Conservation (phyloP, 2,888 invertebrate species). For the Tromatobia lineatoria region DNA sequence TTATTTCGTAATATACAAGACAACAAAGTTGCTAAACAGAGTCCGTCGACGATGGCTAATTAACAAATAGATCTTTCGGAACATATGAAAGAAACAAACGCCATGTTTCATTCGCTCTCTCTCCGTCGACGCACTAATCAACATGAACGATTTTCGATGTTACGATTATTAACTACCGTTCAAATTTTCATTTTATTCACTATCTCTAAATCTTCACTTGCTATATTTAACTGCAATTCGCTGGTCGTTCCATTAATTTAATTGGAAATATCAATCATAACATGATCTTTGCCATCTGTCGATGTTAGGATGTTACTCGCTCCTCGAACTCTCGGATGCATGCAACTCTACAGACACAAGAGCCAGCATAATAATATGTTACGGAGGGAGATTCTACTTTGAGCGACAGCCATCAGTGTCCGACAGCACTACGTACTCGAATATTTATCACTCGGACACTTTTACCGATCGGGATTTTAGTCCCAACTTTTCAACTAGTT, state of each 20-base stretch:
- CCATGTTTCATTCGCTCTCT: constrained; percentile 81
- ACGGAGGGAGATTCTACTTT: constrained; percentile 16
- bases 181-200: constrained; percentile 24
- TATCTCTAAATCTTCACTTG: background rate
- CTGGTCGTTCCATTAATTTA: constrained; percentile 66
- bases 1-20: background rate
- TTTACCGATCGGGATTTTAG: constrained; percentile 62
- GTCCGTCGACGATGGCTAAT: constrained; percentile 63
- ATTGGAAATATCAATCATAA: constrained; percentile 78
- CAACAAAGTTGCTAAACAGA: background rate
- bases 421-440: constrained; percentile 46
- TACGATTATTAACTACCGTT: constrained; percentile 14
- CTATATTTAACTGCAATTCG: background rate
- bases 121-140: constrained; percentile 75
- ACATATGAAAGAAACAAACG: constrained; percentile 83
- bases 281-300: constrained; percentile 83
- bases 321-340: constrained; percentile 23
- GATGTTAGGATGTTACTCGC: constrained; percentile 74
- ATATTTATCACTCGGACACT: background rate
- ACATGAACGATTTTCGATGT: constrained; percentile 51
- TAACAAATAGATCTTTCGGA: constrained; percentile 76
- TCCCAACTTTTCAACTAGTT: constrained; percentile 22
- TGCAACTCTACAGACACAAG: constrained; percentile 1
- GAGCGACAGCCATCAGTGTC: constrained; percentile 47
- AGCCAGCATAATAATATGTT: constrained; percentile 41